Conservation (phyloP, 2,797 vertebrate species). For the Betta splendens region DNA sequence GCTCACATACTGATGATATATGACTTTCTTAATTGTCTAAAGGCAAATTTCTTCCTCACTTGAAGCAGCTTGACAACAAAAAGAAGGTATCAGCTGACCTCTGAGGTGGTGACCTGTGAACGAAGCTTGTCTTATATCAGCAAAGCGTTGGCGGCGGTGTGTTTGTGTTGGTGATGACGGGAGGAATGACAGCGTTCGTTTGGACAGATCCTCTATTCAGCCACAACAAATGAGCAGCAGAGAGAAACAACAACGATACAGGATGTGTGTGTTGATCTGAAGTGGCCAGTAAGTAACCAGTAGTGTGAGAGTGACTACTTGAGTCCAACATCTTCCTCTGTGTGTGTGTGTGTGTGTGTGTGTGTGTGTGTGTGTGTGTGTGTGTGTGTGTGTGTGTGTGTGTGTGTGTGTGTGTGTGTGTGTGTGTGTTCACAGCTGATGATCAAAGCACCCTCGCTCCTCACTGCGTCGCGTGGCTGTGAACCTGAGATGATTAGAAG, state of each 20-base stretch:
- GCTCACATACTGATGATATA: constrained; percentile 13
- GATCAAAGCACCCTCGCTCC: constrained; percentile 64
- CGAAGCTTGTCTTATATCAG: constrained; percentile 30
- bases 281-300: no score
- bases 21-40: background rate
- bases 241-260: constrained; percentile 21
- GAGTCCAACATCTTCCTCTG: no score
- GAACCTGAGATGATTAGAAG: constrained; percentile 74
- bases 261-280: constrained; percentile 2
- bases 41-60: constrained; percentile 1
- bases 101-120: constrained; percentile 15
- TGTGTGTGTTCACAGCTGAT: constrained; percentile 49
- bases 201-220: constrained; percentile 26
- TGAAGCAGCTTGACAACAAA: constrained; percentile 10
- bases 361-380: constrained; percentile 2
- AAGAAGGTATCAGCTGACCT: constrained; percentile 28
- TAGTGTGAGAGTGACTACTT: no score
- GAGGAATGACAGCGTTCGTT: constrained; percentile 25
- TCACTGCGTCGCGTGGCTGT: constrained; percentile 27
- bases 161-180: constrained; percentile 24
- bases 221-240: constrained; percentile 42
- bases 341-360: constrained; percentile 4
- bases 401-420: constrained; percentile 19
- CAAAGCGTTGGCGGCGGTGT: constrained; percentile 21
- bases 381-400: constrained; percentile 8